phyloP scores from a whole-genome alignment of 2,888 invertebrate species.

The Ptilodon capucinus region DNA sequence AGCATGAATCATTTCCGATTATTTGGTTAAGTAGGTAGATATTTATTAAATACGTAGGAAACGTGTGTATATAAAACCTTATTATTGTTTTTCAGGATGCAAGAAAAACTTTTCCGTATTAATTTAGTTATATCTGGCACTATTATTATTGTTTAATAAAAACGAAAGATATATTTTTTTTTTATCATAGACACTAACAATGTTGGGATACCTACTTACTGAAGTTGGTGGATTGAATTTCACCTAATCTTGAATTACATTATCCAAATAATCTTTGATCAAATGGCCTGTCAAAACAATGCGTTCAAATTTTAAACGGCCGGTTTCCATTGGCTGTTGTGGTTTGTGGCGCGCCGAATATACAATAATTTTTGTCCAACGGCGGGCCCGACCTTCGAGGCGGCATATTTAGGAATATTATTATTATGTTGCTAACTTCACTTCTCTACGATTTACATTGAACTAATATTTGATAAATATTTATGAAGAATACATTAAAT shows the following conservation, averaged over 20 bases:
- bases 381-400: conserved; percentile 43
- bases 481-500: conserved; percentile 1
- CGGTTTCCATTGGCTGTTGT: conserved; percentile 33
- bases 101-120: no score
- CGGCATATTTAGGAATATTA: conserved; percentile 28
- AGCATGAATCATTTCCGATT: no score
- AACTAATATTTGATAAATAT: conserved; percentile 4
- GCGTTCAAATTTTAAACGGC: conserved; percentile 31
- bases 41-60: no score
- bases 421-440: conserved; percentile 29
- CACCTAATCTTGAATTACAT: neutral
- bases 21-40: no score
- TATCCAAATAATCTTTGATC: conserved; percentile 24
- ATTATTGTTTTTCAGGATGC: no score
- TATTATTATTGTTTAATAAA: no score
- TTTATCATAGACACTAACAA: no score
- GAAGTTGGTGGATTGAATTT: no score
- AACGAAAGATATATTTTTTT: no score
- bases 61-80: no score
- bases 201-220: no score
- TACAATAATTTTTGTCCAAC: conserved; percentile 42
- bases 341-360: conserved; percentile 28
- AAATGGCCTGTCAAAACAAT: conserved; percentile 36
- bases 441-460: conserved; percentile 3
- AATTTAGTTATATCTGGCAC: no score